Evolutionary conservation across 2,888 invertebrate genomes (phyloP).

Genomic region (Cantharis nigra): DNA sequence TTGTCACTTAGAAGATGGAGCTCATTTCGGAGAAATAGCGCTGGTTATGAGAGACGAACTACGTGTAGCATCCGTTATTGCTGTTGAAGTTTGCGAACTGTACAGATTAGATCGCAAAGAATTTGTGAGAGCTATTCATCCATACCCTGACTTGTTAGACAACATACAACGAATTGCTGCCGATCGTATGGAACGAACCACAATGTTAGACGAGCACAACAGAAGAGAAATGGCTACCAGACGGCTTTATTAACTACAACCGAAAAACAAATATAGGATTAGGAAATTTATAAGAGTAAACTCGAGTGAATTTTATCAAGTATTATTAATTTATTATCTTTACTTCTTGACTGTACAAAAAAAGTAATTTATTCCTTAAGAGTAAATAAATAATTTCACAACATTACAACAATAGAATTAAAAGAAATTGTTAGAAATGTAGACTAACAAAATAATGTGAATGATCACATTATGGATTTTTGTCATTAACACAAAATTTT

Average conservation of each 20-base stretch:
- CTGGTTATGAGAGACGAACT: constrained; percentile 50
- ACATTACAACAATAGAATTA: background rate
- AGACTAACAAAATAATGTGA: background rate
- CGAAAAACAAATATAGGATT: too few species aligned
- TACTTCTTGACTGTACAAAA: background rate
- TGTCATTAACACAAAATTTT: background rate
- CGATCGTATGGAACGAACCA: constrained; percentile 58
- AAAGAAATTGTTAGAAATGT: background rate
- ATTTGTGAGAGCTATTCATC: constrained; percentile 53
- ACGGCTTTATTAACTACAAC: constrained; percentile 12
- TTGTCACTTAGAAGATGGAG: constrained; percentile 63
- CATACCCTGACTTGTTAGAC: constrained; percentile 55
- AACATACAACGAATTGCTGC: constrained; percentile 58
- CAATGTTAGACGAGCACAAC: constrained; percentile 54
- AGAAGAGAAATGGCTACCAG: constrained; percentile 28
- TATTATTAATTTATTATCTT: background rate
- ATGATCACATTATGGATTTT: background rate
- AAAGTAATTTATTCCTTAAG: background rate
- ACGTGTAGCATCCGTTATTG: constrained; percentile 52
- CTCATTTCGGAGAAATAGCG: constrained; percentile 58
- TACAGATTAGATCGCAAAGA: constrained; percentile 53
- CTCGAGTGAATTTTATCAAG: background rate
- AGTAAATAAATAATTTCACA: background rate
- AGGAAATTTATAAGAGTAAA: too few species aligned
- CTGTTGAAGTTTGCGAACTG: constrained; percentile 54